Evolutionary conservation across 1,140 invertebrate species (phyloP).

Genomic region (Drosophila seguyi): DNA sequence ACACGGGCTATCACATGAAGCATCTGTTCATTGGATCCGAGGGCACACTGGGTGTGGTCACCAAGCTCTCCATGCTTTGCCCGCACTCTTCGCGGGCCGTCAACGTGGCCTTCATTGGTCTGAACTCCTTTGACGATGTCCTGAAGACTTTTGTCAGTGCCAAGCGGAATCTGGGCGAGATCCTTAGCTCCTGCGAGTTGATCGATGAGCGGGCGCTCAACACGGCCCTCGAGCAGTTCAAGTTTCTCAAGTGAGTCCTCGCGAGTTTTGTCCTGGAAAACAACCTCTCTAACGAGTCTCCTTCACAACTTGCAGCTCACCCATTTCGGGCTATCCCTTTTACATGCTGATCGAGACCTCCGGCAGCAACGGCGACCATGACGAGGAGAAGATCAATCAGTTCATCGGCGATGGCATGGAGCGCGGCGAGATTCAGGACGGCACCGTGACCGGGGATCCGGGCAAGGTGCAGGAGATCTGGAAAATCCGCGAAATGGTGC

Average conservation of each 20-base stretch:
- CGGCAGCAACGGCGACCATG: constrained; percentile 92
- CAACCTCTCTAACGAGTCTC: neutral
- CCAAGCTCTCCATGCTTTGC: constrained; percentile 96
- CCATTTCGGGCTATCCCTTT: constrained; percentile 90
- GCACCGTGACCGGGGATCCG: constrained; percentile 92
- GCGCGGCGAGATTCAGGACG: constrained; percentile 91
- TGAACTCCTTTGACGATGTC: constrained; percentile 87
- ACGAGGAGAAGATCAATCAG: constrained; percentile 93
- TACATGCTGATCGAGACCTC: constrained; percentile 97
- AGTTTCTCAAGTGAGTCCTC: constrained; percentile 86
- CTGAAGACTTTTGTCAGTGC: constrained; percentile 91
- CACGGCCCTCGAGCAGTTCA: constrained; percentile 87
- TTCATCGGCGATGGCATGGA: constrained; percentile 92
- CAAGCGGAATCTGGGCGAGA: constrained; percentile 92
- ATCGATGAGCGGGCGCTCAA: constrained; percentile 91
- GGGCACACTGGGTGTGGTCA: constrained; percentile 97
- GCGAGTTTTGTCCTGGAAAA: neutral
- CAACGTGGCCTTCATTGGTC: constrained; percentile 93
- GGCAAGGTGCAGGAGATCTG: constrained; percentile 93
- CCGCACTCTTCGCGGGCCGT: constrained; percentile 92
- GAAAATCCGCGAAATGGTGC: constrained; percentile 93
- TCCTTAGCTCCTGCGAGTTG: constrained; percentile 97
- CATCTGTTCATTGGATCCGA: constrained; percentile 99
- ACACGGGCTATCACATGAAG: constrained; percentile 98
- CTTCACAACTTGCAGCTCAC: constrained; percentile 85